These are phyloP conservation scores for Edolisoma coerulescens DNA, from an alignment of 2,113 vertebrate genomes.

Conservation along the genomic window DNA sequence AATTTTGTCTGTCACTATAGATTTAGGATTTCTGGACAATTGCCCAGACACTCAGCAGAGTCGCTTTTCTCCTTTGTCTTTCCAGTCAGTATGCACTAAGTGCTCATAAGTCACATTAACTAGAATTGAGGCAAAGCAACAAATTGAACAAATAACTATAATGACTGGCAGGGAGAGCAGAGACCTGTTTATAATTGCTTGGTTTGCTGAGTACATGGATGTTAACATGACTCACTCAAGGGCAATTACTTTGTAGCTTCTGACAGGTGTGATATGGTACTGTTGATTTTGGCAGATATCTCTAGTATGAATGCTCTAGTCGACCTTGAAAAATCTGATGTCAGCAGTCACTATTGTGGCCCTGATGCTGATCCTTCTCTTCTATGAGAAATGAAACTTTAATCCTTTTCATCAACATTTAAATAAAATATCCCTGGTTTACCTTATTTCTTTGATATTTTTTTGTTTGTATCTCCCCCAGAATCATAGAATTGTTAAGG, in stretches of 20 bases:
- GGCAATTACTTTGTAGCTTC: background rate
- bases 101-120: background rate
- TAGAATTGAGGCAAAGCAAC: background rate
- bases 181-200: background rate
- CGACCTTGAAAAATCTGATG: background rate
- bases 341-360: background rate
- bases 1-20: background rate
- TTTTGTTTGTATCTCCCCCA: background rate
- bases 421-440: background rate
- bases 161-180: background rate
- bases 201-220: background rate
- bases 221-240: background rate
- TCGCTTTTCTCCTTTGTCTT: background rate
- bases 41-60: background rate
- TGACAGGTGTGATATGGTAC: background rate
- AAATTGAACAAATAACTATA: background rate
- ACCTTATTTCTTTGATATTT: background rate
- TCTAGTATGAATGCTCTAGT: background rate
- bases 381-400: background rate
- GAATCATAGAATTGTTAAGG: background rate
- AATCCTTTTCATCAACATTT: background rate
- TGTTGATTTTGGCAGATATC: constrained; percentile 2
- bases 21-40: background rate
- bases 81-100: background rate
- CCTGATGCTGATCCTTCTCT: background rate